phyloP scores from a whole-genome alignment of 1,140 invertebrate species.

The Pseudomyrmex cubaensis region DNA sequence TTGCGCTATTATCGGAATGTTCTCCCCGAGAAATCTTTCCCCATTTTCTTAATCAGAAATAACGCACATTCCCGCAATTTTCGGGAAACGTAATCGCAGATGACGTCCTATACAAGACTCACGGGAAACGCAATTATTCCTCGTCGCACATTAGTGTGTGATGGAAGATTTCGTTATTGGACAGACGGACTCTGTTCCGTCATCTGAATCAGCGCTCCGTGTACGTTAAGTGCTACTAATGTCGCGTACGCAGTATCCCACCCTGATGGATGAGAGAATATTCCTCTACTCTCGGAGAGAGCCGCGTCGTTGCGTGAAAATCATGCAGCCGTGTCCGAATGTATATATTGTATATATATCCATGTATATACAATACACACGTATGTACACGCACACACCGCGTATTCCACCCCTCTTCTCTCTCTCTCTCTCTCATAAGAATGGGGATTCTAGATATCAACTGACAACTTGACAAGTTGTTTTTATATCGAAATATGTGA shows the following conservation, averaged over 20 bases:
- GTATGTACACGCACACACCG: too few relatives aligned
- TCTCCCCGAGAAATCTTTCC: background rate
- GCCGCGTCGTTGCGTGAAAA: constrained; percentile 56
- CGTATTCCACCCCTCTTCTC: too few relatives aligned
- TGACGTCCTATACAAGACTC: background rate
- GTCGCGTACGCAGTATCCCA: constrained; percentile 69
- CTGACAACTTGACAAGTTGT: background rate
- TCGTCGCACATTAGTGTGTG: constrained; percentile 12
- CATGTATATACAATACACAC: too few relatives aligned
- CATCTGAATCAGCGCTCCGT: constrained; percentile 78
- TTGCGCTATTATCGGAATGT: background rate
- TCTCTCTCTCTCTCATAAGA: background rate
- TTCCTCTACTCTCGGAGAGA: constrained; percentile 22
- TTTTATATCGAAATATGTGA: background rate
- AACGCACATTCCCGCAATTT: background rate
- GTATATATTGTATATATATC: too few relatives aligned
- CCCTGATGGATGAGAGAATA: constrained; percentile 74
- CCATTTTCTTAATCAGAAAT: constrained; percentile 9
- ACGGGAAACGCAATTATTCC: constrained; percentile 20
- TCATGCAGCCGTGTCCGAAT: constrained; percentile 42
- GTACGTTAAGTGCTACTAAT: constrained; percentile 79
- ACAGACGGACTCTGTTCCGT: constrained; percentile 19
- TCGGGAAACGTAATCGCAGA: background rate
- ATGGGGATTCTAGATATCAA: constrained; percentile 8
- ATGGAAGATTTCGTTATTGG: constrained; percentile 43